phyloP scores from a whole-genome alignment of 2,888 invertebrate genomes.

The Melinaea menophilus region DNA sequence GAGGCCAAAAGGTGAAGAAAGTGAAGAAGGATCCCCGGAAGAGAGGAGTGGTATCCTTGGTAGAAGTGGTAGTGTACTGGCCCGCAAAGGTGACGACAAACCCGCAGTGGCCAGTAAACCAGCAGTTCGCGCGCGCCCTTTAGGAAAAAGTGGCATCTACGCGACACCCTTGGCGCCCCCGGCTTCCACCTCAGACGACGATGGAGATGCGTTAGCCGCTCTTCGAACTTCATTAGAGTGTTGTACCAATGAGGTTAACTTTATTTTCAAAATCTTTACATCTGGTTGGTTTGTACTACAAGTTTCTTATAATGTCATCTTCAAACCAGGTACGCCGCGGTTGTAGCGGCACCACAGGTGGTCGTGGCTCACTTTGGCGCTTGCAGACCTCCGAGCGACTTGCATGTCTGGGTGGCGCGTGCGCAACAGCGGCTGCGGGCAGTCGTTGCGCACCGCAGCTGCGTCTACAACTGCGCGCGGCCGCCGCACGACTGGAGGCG shows the following conservation, averaged over 20 bases:
- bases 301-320: neutral
- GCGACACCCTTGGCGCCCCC: constrained; percentile 81
- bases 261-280: neutral
- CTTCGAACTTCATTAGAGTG: constrained; percentile 80
- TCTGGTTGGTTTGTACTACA: too few relatives aligned
- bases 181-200: constrained; percentile 70
- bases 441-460: constrained; percentile 91
- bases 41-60: constrained; percentile 39
- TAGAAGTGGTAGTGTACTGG: constrained; percentile 41
- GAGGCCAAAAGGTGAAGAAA: constrained; percentile 46
- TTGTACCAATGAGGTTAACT: constrained; percentile 66
- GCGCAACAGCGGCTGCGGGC: constrained; percentile 89
- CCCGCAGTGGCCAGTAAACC: constrained; percentile 83
- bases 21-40: constrained; percentile 54
- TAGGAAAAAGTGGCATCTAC: constrained; percentile 81
- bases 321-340: constrained; percentile 48
- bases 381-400: constrained; percentile 73
- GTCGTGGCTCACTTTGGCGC: constrained; percentile 67
- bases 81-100: constrained; percentile 52
- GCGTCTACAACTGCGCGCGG: constrained; percentile 89
- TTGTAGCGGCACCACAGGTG: constrained; percentile 44
- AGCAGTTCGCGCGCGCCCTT: constrained; percentile 80
- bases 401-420: constrained; percentile 88
- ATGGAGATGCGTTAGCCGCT: constrained; percentile 62
- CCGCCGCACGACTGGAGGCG: constrained; percentile 53